Conservation (phyloP, 30 jellyfish, hydroid and myxozoan genomes). For the Hydra vulgaris region DNA sequence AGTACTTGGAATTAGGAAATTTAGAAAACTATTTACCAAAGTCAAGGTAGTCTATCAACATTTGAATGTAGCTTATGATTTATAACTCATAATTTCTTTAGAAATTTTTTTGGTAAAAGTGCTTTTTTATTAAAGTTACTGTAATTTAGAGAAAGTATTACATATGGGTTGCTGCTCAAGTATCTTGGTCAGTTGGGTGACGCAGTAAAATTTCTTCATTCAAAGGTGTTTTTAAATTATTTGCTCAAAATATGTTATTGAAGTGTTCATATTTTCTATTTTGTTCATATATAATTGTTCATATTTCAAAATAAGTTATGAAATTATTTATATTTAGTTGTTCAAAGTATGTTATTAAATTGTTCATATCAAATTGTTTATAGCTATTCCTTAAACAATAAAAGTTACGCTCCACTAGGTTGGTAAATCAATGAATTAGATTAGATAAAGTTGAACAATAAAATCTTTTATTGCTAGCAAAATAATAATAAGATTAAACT, state of each 20-base stretch:
- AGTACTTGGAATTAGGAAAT: slow-evolving; percentile 49
- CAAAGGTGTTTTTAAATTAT: slow-evolving; percentile 18
- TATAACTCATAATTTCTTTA: background rate
- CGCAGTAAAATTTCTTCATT: slow-evolving; percentile 13
- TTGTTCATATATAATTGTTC: background rate
- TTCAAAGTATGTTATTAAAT: too few species aligned
- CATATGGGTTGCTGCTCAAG: slow-evolving; percentile 21
- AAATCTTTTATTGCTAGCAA: too few species aligned
- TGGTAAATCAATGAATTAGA: too few species aligned
- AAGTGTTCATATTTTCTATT: background rate
- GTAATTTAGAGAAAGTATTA: slow-evolving; percentile 3
- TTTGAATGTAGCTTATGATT: too few species aligned
- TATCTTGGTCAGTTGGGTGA: slow-evolving; percentile 16
- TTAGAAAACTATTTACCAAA: slow-evolving; percentile 21
- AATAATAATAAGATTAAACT: too few species aligned
- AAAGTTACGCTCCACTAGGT: too few species aligned
- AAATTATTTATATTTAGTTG: too few species aligned
- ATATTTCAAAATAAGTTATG: too few species aligned
- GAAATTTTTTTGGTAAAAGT: background rate
- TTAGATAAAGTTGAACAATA: too few species aligned
- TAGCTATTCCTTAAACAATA: too few species aligned
- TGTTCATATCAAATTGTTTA: too few species aligned
- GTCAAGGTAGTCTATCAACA: slow-evolving; percentile 41
- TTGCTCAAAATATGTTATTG: background rate
- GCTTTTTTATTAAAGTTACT: background rate